Evolutionary conservation across 2,888 invertebrate genomes (phyloP), one percentile per base, ranked within the genome.

Genomic region (Hypolimnas misippus): DNA sequence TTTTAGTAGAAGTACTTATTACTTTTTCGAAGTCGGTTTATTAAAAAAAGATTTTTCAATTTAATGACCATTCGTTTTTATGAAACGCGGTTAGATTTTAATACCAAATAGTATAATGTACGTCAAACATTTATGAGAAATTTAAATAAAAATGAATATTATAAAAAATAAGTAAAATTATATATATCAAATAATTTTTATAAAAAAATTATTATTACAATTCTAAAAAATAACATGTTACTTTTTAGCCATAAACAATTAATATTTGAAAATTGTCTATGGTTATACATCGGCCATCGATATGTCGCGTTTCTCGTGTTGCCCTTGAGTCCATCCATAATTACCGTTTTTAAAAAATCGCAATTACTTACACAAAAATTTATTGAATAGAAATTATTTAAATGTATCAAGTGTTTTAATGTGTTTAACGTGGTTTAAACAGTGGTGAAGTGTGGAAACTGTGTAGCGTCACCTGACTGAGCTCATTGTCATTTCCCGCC

Each of bases 401-500:
- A 61, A 57, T 44, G 69, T 70, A 67, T 64, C 65, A 69, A 74
- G 76, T 78, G 75, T 70, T 73, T 67, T 77, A 65, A 66, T 75
- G 80, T 79, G 75, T 68, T 70, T 74, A 69, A 66, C 65, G 72
- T 76, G 75, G 68, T 65, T 72, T 65, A 63, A 70, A 64, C 63
- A 66, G 67, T 74, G 68, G 73, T 78, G 76, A 76, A 73, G 76
- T 76, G 73, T 69, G 70, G 75, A 84, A 81, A 81, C 82, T 75
- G 81, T 82, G 80, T 84, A 85, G 92, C 92, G 92, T 92, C 92
- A 92, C 91, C 92, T 92, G 92, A 92, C 91, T 79, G 87, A 78
- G 78, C 86, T 89, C 90, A 89, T 92, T 92, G 92, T 92, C 92
- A 91, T 92, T 92, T 92, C 92, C 92, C 92, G 92, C 92, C 92